Evolutionary conservation across 2,797 vertebrate species (phyloP).

Genomic region (Danio kyathit): DNA sequence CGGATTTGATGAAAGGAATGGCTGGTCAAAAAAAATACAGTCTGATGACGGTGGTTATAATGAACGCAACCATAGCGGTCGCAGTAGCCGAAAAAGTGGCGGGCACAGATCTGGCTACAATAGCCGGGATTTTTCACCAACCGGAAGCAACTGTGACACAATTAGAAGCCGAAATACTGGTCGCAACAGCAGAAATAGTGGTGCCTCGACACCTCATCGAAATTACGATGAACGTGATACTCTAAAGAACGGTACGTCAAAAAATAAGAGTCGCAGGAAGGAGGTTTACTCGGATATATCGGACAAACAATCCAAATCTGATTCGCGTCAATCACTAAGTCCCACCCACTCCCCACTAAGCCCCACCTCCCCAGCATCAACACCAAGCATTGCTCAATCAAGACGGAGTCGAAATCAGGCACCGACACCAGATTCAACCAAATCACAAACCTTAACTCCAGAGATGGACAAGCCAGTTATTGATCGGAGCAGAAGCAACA

Average conservation of each 20-base stretch:
- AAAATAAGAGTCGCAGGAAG: constrained; percentile 39
- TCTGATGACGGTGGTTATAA: constrained; percentile 36
- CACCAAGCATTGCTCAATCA: constrained; percentile 65
- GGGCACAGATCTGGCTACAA: constrained; percentile 64
- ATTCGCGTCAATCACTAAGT: constrained; percentile 70
- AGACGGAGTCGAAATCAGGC: constrained; percentile 57
- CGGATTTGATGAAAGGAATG: constrained; percentile 59
- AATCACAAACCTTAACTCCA: constrained; percentile 52
- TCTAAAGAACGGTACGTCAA: constrained; percentile 24
- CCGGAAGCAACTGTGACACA: constrained; percentile 65
- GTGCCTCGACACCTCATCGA: constrained; percentile 45
- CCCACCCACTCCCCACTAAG: constrained; percentile 75
- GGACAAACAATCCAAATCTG: constrained; percentile 50
- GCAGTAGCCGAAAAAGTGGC: constrained; percentile 61
- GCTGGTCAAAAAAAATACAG: constrained; percentile 60
- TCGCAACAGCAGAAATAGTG: constrained; percentile 48
- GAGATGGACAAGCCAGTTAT: constrained; percentile 60
- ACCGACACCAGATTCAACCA: constrained; percentile 43
- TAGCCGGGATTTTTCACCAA: constrained; percentile 73
- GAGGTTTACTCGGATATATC: constrained; percentile 36
- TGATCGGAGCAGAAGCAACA: constrained; percentile 75
- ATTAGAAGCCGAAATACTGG: constrained; percentile 36
- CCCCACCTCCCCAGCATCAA: constrained; percentile 58
- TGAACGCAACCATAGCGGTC: constrained; percentile 14
- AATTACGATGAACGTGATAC: constrained; percentile 46